Evolutionary conservation across 2,797 vertebrate genomes (phyloP), one percentile per base, ranked within the genome.

Genomic region (Clarias pachynema): DNA sequence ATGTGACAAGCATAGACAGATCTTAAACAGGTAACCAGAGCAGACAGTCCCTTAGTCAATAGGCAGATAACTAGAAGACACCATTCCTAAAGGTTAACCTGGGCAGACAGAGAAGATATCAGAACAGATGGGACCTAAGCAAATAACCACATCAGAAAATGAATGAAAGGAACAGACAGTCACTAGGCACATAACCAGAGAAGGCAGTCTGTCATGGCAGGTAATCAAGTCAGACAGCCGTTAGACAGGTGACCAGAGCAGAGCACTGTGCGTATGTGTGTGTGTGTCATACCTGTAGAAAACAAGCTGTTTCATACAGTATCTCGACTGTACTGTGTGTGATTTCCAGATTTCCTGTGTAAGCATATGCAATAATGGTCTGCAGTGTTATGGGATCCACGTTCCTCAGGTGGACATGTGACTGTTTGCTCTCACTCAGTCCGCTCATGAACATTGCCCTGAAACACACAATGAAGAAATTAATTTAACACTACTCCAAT

Each of bases 381-480:
- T 99, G 97, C 90, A 99, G 93, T 2, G 98, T 97, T 89, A 96
- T 94, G 0, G 98, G 95, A 91, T 99, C 98, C 93, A 99, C 97
- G 37, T 98, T 99, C 92, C 96, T 95, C 94, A 99, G 93, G 90
- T 98, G 96, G n/a, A 99, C 96, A 0, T 99, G 98, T 4, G 98
- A 98, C 93, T 99, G 98, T 89, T 98, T 99, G 91, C 98, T 99
- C 92, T 99, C 98, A 1, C 98, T 99, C 31, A 99, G 95, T 88
- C 98, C 97, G 0, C 98, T 98, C 98, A 99, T 98, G 93, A 99
- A 99, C 98, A 99, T 99, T 60, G 98, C 98, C 93, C 98, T 99
- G 90, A 9, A 85, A 78, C 15, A 60, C n/a, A 60, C 29, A 83
- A 40, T 24, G 60, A 5, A 69, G n/a, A 53, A 66, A 81, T 12